Conservation (phyloP, 2,113 vertebrate genomes). For the Rhinoderma darwinii region DNA sequence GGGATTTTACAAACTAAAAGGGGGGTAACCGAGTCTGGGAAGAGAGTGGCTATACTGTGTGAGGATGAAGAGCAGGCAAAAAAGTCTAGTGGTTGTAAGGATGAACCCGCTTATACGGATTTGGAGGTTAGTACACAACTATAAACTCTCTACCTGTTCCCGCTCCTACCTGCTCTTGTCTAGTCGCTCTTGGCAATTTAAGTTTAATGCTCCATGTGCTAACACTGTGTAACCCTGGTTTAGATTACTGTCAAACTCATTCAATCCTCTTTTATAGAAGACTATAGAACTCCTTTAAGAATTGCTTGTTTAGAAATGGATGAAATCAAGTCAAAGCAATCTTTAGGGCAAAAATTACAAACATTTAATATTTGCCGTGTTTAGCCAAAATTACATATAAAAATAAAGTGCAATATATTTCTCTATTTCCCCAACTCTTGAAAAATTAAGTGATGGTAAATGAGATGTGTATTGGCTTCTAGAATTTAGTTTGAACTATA, state of each 20-base stretch:
- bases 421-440: neutral
- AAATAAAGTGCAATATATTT: neutral
- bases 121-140: neutral
- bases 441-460: neutral
- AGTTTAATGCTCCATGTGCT: neutral
- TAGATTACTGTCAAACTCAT: neutral
- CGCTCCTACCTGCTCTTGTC: neutral
- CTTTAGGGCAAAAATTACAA: neutral
- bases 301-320: neutral
- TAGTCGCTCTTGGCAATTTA: neutral
- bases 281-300: neutral
- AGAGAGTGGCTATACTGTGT: too few species aligned
- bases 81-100: too few species aligned
- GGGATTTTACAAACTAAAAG: too few species aligned
- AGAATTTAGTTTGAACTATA: neutral
- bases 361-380: neutral
- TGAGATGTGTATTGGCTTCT: neutral
- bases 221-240: neutral
- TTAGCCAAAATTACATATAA: too few species aligned
- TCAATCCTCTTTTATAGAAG: neutral
- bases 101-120: neutral
- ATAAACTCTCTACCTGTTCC: neutral
- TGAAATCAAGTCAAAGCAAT: neutral
- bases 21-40: too few species aligned
- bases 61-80: too few species aligned